Base-by-base conservation (phyloP, 2,888 invertebrate species). In the Drepanosiphum platanoidis region DNA sequence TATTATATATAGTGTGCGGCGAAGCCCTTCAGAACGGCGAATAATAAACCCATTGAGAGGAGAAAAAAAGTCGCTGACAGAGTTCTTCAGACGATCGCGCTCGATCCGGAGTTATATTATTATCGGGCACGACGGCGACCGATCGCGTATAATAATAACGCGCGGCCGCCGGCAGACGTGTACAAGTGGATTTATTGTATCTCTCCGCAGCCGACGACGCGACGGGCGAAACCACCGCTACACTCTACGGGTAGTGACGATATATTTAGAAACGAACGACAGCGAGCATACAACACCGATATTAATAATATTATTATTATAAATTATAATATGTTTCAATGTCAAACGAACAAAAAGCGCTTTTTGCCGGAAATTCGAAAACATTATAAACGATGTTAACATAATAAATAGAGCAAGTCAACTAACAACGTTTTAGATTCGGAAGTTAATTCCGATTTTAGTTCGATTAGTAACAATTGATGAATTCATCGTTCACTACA, bases 1-100 rank as follows among this genome's bases (percentile, higher is more conserved):
- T 52, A 22, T 7, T 52, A 46, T 46, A 42, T 9, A 66, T 30
- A 66, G 32, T 32, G 32, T 32, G 66, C 32, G 34, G 36, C n/a
- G 68, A 22, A 68, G 68, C 22, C 22, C 68, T 64, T 64, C 30
- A 64, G 64, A 30, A 64, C 13, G 9, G 30, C 46, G 77, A 61
- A 77, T 77, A 77, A 77, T 61, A 77, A 77, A 61, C 61, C 77
- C 34, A 61, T 77, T 36, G 77, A 77, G 36, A 77, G 11, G 8
- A 68, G n/a, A n/a, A n/a, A n/a, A n/a, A n/a, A 77, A 61, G 32
- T 36, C 36, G 61, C 77, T 36, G 61, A 61, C 36, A 32, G 68
- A 36, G 22, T 22, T n/a, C 61, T 77, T 52, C 34, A 72, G 72
- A 72, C 72, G 18, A 42, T 36, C 34, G 70, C 39, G 3, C 13